Evolutionary conservation across 2,797 vertebrate species (phyloP).

Genomic region (Ceryle rudis): DNA sequence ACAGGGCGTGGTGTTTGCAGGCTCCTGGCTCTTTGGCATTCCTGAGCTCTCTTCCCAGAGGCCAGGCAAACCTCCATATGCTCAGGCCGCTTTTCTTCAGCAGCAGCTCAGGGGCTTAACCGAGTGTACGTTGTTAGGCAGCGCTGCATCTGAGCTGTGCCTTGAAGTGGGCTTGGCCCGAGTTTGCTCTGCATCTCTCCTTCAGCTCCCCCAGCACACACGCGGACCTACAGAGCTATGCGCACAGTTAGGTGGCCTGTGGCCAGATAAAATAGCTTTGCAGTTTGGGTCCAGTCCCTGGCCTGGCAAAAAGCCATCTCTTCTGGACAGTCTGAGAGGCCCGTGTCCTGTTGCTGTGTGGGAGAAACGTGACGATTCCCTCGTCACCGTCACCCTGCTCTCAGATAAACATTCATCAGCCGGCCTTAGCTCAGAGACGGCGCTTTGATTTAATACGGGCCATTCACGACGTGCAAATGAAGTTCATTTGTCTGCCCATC

Average conservation of each 20-base stretch:
- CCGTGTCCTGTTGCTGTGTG: not conserved
- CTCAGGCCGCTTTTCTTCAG: not conserved
- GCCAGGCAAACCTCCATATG: not conserved
- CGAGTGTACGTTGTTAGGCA: not conserved
- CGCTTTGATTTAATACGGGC: conserved; percentile 24
- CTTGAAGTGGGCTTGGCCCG: not conserved
- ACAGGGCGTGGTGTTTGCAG: not conserved
- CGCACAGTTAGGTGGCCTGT: not conserved
- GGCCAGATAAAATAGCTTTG: not conserved
- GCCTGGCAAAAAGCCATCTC: not conserved
- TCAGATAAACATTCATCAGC: conserved; percentile 10
- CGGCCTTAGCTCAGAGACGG: not conserved
- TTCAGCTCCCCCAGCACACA: not conserved
- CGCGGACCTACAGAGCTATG: fast-evolving
- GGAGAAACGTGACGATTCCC: not conserved
- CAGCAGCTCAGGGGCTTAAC: not conserved
- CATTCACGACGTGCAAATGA: conserved; percentile 58
- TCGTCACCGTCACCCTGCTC: not conserved
- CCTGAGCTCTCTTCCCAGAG: not conserved
- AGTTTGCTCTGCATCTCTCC: not conserved
- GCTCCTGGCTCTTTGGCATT: not conserved
- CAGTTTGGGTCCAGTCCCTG: not conserved
- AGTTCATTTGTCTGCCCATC: conserved; percentile 25
- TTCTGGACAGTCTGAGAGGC: not conserved
- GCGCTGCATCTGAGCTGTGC: not conserved